Percentiles rank a stretch among this genome's conserved stretches.
Conservation (phyloP, 2,888 invertebrate species). For the Melanostoma mellinum region DNA sequence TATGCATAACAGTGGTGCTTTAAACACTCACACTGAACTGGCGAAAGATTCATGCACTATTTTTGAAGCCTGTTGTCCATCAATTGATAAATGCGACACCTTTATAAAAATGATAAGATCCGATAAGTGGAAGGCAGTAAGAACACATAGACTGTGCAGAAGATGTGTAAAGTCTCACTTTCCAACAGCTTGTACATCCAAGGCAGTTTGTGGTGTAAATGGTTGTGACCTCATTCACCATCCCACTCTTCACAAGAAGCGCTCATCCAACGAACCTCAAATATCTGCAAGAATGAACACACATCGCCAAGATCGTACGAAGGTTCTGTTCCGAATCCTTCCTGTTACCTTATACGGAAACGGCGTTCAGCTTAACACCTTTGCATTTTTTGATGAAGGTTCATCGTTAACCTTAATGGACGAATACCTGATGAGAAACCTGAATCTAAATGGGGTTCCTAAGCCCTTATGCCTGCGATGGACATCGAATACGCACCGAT, state of each 20-base stretch:
- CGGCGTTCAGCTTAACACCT: slow-evolving; percentile 36
- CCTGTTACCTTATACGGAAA: slow-evolving; percentile 49
- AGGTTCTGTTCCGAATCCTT: slow-evolving; percentile 34
- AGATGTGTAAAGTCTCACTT: too few relatives aligned
- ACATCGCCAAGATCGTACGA: background rate
- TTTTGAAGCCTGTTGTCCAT: too few relatives aligned
- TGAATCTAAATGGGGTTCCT: background rate
- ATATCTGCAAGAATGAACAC: background rate
- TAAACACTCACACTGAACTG: slow-evolving; percentile 41
- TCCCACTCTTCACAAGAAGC: background rate
- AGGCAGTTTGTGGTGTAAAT: background rate
- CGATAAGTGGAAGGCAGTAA: too few relatives aligned
- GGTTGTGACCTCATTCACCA: background rate
- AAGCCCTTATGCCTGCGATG: slow-evolving; percentile 32
- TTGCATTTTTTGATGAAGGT: slow-evolving; percentile 61
- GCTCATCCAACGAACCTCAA: background rate
- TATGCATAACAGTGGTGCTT: slow-evolving; percentile 5
- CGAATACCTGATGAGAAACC: background rate
- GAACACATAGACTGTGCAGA: too few relatives aligned
- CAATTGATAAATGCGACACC: too few relatives aligned
- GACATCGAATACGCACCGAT: slow-evolving; percentile 43
- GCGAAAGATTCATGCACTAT: background rate
- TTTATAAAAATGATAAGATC: too few relatives aligned
- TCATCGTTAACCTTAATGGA: slow-evolving; percentile 54
- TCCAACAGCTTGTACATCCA: background rate